Evolutionary conservation across 1,140 invertebrate genomes (phyloP).

Genomic region (Heliconius eleuchia): DNA sequence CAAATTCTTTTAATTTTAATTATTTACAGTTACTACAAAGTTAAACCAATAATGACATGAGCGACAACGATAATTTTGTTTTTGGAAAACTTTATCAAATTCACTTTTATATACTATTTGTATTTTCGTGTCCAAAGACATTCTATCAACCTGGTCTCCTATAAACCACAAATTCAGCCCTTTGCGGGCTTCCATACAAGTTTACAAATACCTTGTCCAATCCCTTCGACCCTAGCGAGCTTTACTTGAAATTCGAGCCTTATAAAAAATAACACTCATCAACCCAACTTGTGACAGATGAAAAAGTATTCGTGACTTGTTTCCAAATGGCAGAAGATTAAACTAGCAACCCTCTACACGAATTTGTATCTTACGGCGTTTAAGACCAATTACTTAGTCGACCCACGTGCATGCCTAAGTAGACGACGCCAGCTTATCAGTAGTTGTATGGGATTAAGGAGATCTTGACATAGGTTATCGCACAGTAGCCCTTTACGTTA

Average conservation of each 20-base stretch:
- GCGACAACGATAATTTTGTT: background rate
- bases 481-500: constrained; percentile 64
- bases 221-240: background rate
- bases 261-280: constrained; percentile 57
- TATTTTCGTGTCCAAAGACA: background rate
- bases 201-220: background rate
- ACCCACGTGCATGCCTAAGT: constrained; percentile 56
- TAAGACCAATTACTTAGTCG: constrained; percentile 53
- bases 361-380: constrained; percentile 60
- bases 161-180: background rate
- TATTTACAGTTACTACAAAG: background rate
- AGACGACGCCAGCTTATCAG: constrained; percentile 61
- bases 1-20: background rate
- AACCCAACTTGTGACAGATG: constrained; percentile 34
- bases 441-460: constrained; percentile 55
- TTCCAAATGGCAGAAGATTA: constrained; percentile 63
- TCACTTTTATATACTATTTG: background rate
- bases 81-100: background rate
- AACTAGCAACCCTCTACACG: constrained; percentile 52
- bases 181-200: background rate
- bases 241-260: constrained; percentile 4
- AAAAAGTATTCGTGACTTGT: constrained; percentile 64
- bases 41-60: background rate
- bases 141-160: background rate
- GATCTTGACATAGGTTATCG: constrained; percentile 70